Percentiles rank a stretch among this genome's conserved stretches.
Evolutionary conservation across 2,888 invertebrate species (phyloP).

Genomic region (Sinhomidia bicolor): DNA sequence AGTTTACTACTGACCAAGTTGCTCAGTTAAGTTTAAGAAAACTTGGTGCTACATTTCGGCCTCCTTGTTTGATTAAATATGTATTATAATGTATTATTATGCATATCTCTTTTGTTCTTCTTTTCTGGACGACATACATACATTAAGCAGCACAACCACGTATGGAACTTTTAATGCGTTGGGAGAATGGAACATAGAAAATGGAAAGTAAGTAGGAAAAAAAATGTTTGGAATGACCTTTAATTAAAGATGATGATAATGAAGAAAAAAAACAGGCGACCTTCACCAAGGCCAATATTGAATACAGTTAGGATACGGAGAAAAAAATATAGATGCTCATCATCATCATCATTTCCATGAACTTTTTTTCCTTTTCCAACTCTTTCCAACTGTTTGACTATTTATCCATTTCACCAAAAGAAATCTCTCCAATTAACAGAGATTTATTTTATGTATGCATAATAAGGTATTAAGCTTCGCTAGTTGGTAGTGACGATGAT

Average conservation of each 20-base stretch:
- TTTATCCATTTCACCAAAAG: neutral
- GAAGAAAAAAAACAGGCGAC: constrained; percentile 27
- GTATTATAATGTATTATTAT: no score
- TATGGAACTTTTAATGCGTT: neutral
- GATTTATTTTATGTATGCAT: neutral
- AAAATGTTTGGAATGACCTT: constrained; percentile 32
- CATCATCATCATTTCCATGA: neutral
- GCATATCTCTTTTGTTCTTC: neutral
- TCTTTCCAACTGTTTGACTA: neutral
- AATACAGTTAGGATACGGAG: neutral
- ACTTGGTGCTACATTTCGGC: neutral
- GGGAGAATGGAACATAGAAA: neutral
- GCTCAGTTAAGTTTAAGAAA: neutral
- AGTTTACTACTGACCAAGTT: constrained; percentile 15
- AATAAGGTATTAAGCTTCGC: neutral
- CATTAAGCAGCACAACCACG: neutral
- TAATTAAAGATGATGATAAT: constrained; percentile 15
- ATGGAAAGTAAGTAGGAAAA: neutral
- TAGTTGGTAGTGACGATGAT: no score
- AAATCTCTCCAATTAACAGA: constrained; percentile 17
- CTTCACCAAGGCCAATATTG: constrained; percentile 57
- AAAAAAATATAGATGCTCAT: neutral
- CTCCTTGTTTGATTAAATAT: neutral
- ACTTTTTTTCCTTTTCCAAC: neutral
- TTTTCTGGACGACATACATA: neutral